These are phyloP conservation scores for Salmo trutta DNA, from an alignment of 2,797 vertebrate species.

Conservation along the genomic window DNA sequence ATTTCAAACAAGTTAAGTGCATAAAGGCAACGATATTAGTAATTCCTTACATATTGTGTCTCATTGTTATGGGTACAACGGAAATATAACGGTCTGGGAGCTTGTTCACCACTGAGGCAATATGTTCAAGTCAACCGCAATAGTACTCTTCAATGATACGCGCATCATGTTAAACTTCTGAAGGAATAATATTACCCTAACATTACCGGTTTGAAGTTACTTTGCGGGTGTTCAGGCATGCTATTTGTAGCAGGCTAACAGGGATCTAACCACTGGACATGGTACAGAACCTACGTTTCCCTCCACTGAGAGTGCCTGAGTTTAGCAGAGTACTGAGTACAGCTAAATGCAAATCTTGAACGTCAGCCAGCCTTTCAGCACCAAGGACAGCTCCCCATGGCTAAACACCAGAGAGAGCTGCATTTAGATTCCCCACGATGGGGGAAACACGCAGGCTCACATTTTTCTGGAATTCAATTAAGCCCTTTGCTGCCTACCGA, in stretches of 20 bases:
- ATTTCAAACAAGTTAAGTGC: too few relatives aligned
- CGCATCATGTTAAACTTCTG: not conserved
- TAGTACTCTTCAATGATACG: too few relatives aligned
- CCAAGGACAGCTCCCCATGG: conserved; percentile 48
- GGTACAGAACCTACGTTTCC: conserved; percentile 6
- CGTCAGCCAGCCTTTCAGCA: conserved; percentile 39
- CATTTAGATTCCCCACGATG: conserved; percentile 39
- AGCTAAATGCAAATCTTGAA: conserved; percentile 24
- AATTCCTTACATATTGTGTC: too few relatives aligned
- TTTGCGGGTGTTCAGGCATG: not conserved
- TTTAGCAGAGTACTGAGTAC: conserved; percentile 13
- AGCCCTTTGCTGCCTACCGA: conserved; percentile 46
- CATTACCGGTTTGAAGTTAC: not conserved
- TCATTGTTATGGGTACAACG: too few relatives aligned
- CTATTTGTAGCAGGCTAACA: not conserved
- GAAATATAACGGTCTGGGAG: too few relatives aligned
- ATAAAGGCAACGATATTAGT: too few relatives aligned
- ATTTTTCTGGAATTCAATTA: conserved; percentile 61
- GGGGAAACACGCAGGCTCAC: conserved; percentile 22
- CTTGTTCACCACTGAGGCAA: too few relatives aligned
- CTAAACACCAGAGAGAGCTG: conserved; percentile 32
- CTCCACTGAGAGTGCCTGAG: conserved; percentile 16
- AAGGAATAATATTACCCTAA: not conserved
- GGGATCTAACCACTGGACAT: not conserved
- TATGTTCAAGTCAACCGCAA: too few relatives aligned